Evolutionary conservation across 2,113 vertebrate genomes (phyloP), one percentile per base, ranked within the genome.

Genomic region (Trochalopteron elliotii): DNA sequence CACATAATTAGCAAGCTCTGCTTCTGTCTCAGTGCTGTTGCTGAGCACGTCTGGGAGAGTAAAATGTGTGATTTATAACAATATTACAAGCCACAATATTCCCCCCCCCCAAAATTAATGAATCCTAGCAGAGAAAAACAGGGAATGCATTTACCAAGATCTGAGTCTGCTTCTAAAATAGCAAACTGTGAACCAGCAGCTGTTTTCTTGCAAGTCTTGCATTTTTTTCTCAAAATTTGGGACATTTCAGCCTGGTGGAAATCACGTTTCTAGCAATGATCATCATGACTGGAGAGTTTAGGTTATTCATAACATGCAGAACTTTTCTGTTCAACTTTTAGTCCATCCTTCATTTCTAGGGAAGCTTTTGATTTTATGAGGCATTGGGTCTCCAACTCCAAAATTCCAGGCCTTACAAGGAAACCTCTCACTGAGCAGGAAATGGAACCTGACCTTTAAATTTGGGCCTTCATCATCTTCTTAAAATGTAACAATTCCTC

Each of bases 1-100:
- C 61, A 67, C n/a, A 24, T 95, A 94, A 97, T 96, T 96, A 97
- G 64, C 78, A 67, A 42, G 56, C 61, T 79, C 65, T 89, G 65
- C 42, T 89, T 79, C 83, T 78, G 30, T 69, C 74, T 93, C 45
- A 15, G 59, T 21, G 64, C 80, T 20, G 84, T 49, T 68, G 72
- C 77, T 74, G 87, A 93, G 90, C 70, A 52, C 1, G 3, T 74
- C 80, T 91, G 55, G 42, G 76, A 52, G 60, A 82, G 49, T 31
- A 82, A 75, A 65, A 50, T n/a, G 28, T 79, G 42, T 80, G 61
- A 91, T 96, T 93, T 72, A 94, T 74, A 83, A 33, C 57, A 75
- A 96, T 85, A 35, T 55, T 67, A 27, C 37, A 72, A 74, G 49
- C 3, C 76, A 53, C 13, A 2, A 9, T 60, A 82, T 96, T 86